Evolutionary conservation across 2,888 invertebrate species (phyloP).

Genomic region (Amphipoea oculea): DNA sequence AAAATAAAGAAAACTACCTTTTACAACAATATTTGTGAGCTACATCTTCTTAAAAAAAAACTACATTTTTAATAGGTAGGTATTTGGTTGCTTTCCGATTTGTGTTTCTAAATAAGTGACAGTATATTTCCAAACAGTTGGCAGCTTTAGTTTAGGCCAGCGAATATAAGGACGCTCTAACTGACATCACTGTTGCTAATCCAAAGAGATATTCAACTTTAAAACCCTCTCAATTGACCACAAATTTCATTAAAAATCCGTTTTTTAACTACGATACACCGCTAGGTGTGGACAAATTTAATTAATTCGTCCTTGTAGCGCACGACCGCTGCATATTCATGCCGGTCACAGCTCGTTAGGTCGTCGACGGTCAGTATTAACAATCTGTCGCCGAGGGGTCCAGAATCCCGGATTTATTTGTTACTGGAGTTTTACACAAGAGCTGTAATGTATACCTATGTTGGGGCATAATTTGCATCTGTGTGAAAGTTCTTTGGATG

Average conservation of each 20-base stretch:
- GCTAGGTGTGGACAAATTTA: constrained; percentile 78
- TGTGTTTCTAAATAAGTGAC: background rate
- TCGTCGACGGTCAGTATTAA: constrained; percentile 85
- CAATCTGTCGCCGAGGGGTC: constrained; percentile 78
- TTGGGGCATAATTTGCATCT: constrained; percentile 37
- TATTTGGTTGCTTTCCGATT: no score
- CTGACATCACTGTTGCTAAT: background rate
- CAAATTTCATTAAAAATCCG: constrained; percentile 35
- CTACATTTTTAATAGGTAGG: no score
- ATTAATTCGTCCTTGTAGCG: constrained; percentile 81
- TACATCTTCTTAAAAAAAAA: background rate
- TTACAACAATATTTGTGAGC: no score
- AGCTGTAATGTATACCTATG: constrained; percentile 36
- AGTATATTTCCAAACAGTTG: background rate
- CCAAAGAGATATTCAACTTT: background rate
- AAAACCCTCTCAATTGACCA: constrained; percentile 9
- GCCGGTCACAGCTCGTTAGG: constrained; percentile 88
- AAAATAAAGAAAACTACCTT: background rate
- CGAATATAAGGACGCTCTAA: background rate
- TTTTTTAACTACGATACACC: constrained; percentile 45
- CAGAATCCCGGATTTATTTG: constrained; percentile 59
- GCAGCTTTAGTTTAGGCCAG: background rate
- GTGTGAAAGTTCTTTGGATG: constrained; percentile 23
- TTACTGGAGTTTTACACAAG: constrained; percentile 50
- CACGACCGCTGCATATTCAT: constrained; percentile 85